Base-by-base conservation (phyloP, 2,113 vertebrate species). In the Perca flavescens region DNA sequence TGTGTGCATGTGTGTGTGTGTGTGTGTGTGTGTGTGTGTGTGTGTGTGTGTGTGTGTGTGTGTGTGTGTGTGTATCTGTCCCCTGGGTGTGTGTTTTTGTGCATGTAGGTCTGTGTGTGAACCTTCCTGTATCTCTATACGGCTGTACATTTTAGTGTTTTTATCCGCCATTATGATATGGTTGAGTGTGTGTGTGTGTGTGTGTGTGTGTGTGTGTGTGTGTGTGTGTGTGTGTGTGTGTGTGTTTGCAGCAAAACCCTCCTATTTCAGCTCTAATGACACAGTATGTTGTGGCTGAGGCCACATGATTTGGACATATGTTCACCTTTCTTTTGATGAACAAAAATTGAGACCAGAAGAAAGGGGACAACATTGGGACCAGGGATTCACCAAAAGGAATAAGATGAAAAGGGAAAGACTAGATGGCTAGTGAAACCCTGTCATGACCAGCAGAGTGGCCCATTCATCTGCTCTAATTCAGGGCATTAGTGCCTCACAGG, bases 271-370 rank as follows among this genome's bases (percentile, higher is more conserved):
- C 86, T 88, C 85, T 95, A 95, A 95, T 95, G 91, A 94, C 92
- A 91, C 84, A 80, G 89, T 87, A 79, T 91, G 91, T 79, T 86
- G 85, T n/a, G 82, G 80, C 84, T 65, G 85, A 73, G 92, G 92
- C 91, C 86, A 88, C 82, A 74, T 83, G 76, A 93, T 90, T 88
- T 93, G 93, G 94, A 96, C 95, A 96, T 96, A 96, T 96, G 97
- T 97, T 97, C 96, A 97, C 94, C 93, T 97, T 94, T 86, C 96
- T 97, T 99, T 99, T 99, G 98, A 99, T 98, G 96, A 96, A 84
- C 95, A 94, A 95, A 97, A 97, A 97, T 96, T 97, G 96, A 95
- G 95, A 96, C 93, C 93, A 96, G 93, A 92, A 95, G 95, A 97
- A 95, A 95, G 92, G 86, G 90, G 92, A 91, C 92, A 94, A 89